Conservation (phyloP, 2,113 vertebrate genomes). For the Hemiscyllium ocellatum region DNA sequence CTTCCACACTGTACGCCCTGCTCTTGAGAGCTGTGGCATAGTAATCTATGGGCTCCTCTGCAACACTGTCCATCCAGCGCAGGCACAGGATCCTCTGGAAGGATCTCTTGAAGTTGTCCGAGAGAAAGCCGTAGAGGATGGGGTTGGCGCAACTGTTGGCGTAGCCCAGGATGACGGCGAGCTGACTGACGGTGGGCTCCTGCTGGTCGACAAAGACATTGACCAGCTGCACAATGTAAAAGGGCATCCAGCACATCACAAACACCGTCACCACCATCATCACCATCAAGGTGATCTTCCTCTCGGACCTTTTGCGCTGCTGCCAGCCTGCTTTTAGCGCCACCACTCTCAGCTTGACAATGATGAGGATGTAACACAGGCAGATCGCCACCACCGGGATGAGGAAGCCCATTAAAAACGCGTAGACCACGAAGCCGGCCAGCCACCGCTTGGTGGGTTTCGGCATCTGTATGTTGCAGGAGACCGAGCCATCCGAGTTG, state of each 20-base stretch:
- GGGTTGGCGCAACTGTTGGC: slow-evolving; percentile 87
- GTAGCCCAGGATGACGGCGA: slow-evolving; percentile 77
- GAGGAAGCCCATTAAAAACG: slow-evolving; percentile 81
- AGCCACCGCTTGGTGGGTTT: slow-evolving; percentile 74
- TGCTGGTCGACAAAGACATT: slow-evolving; percentile 75
- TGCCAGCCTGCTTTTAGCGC: slow-evolving; percentile 85
- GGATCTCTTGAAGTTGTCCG: slow-evolving; percentile 83
- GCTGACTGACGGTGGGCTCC: slow-evolving; percentile 78
- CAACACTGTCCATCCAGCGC: slow-evolving; percentile 78
- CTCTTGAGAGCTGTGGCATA: slow-evolving; percentile 82
- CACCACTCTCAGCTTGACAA: slow-evolving; percentile 79
- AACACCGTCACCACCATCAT: slow-evolving; percentile 86
- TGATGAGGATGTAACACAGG: slow-evolving; percentile 82
- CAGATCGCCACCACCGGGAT: slow-evolving; percentile 81
- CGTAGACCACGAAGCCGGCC: slow-evolving; percentile 78
- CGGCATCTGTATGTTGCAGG: slow-evolving; percentile 85
- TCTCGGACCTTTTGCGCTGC: slow-evolving; percentile 77
- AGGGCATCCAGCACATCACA: slow-evolving; percentile 87
- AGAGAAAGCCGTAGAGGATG: slow-evolving; percentile 82
- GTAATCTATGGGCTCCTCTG: slow-evolving; percentile 81
- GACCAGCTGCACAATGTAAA: slow-evolving; percentile 79
- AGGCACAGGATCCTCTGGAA: slow-evolving; percentile 81
- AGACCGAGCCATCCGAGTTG: slow-evolving; percentile 76
- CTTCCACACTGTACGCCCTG: slow-evolving; percentile 77
- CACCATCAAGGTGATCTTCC: slow-evolving; percentile 84